Evolutionary conservation across 2,113 vertebrate species (phyloP), one percentile per base, ranked within the genome.

Genomic region (Podiceps cristatus): DNA sequence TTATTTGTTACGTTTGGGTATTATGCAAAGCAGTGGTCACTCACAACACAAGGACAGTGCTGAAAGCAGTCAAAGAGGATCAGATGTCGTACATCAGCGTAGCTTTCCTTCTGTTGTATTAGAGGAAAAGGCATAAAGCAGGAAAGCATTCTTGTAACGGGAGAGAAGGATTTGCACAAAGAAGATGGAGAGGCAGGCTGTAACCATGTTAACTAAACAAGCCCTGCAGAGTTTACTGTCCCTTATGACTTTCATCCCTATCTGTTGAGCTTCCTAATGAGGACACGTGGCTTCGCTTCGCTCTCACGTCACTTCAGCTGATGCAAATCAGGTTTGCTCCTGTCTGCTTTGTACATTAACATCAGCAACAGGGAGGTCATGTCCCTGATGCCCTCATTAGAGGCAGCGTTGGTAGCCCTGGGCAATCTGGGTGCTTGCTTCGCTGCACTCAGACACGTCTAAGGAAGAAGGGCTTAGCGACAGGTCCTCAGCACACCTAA

Each of bases 191-290:
- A 62, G 28, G 40, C 8, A 1, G 53, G 20, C 17, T 53, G 29
- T 60, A 64, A 74, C 69, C 47, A 14, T 2, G 13, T 37, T 77
- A 58, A 58, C 80, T 28, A 62, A 71, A 75, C 81, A 42, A 82
- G 56, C 35, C 71, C 75, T 60, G 72, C 40, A 75, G 75, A 86
- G 35, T 64, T 52, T 25, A 19, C 66, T 45, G 62, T 86, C 81
- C 67, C 72, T 75, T 22, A 19, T 27, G 80, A 75, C 80, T 86
- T 74, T 60, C 85, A 67, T 44, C 67, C 62, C 52, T 66, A 64
- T 55, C 80, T 95, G 84, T 52, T 83, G 85, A 93, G 67, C 76
- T 67, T 93, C 80, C 88, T 89, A 72, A 89, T 49, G 80, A 89
- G 76, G 75, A 75, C 85, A n/a, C 1, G 33, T 66, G 80, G 27